Conservation (phyloP, 2,888 invertebrate species). For the Labia minor region DNA sequence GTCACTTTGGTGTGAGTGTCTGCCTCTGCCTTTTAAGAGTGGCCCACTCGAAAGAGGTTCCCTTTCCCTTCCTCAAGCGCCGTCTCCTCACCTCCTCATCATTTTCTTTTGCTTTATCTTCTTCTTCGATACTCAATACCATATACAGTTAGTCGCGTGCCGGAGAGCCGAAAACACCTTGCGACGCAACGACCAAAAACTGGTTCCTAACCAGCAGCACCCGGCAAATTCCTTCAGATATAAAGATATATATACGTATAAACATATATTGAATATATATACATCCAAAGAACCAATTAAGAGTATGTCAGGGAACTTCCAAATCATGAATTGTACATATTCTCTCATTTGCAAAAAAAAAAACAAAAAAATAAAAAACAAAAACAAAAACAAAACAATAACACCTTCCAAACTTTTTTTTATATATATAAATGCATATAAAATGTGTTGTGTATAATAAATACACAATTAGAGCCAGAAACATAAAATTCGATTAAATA, state of each 20-base stretch:
- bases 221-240: background rate
- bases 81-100: background rate
- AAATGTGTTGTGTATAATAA: too few relatives aligned
- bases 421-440: too few relatives aligned
- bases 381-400: too few relatives aligned
- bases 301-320: background rate
- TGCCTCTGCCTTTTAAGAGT: background rate
- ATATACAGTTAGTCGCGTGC: background rate
- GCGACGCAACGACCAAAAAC: background rate
- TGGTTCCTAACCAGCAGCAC: background rate
- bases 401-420: too few relatives aligned
- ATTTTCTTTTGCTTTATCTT: background rate
- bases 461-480: too few relatives aligned
- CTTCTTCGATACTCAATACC: background rate
- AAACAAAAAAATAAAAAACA: too few relatives aligned
- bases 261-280: too few relatives aligned
- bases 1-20: background rate
- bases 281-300: background rate
- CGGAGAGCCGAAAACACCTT: background rate
- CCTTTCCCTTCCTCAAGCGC: background rate
- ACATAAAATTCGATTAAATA: too few relatives aligned
- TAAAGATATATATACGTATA: too few relatives aligned
- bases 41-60: background rate
- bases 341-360: background rate
- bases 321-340: background rate